Conservation (phyloP, 2,113 vertebrate genomes). For the Hydrolagus affinis region DNA sequence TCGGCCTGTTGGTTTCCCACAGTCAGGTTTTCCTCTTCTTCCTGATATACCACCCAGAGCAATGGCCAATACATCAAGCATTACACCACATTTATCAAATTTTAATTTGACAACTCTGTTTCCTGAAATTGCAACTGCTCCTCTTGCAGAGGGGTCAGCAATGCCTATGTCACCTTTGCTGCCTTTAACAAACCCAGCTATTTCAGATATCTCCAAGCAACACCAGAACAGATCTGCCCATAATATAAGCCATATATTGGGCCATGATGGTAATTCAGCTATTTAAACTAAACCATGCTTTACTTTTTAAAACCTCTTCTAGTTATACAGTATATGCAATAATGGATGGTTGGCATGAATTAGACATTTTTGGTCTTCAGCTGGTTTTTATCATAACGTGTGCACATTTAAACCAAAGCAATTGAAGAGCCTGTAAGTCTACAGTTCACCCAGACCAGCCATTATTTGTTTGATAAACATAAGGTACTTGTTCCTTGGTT, state of each 20-base stretch:
- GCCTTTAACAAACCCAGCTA: constrained; percentile 83
- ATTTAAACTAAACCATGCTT: constrained; percentile 50
- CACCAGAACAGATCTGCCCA: constrained; percentile 88
- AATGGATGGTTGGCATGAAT: neutral
- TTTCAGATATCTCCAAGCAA: constrained; percentile 86
- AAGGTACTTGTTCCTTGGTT: neutral
- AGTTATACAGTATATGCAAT: neutral
- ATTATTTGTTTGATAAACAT: neutral
- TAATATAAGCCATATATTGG: constrained; percentile 98
- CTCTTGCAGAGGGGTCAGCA: constrained; percentile 82
- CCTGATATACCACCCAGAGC: constrained; percentile 92
- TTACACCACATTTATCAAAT: constrained; percentile 82
- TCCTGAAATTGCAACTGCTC: constrained; percentile 86
- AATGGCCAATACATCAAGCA: constrained; percentile 76
- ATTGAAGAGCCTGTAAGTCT: neutral
- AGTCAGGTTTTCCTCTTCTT: constrained; percentile 87
- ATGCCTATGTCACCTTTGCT: constrained; percentile 90
- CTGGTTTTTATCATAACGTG: neutral
- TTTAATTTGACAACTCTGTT: constrained; percentile 95
- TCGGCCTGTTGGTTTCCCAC: constrained; percentile 86
- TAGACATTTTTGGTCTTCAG: too few species aligned
- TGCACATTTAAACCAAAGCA: neutral
- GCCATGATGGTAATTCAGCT: constrained; percentile 92
- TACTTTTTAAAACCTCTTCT: neutral
- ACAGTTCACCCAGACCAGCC: neutral